Evolutionary conservation across 2,888 invertebrate species (phyloP), one percentile per base, ranked within the genome.

Genomic region (Chymomyza caudatula): DNA sequence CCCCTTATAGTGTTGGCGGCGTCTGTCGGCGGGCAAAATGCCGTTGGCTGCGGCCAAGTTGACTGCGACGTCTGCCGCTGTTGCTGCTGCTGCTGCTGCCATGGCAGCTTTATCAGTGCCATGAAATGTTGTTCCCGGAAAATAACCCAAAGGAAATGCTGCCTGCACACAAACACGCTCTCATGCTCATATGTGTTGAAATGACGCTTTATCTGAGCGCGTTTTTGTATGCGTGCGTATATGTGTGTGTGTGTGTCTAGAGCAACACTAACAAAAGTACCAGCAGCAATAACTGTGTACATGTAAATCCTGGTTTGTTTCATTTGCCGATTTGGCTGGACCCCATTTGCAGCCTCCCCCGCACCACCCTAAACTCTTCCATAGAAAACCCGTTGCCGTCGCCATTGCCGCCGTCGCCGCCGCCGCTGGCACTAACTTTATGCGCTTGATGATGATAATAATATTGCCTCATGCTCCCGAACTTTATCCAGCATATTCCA

Each of bases 51-150:
- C 42, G 15, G 29, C 11, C n/a, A n/a, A n/a, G n/a, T n/a, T n/a
- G n/a, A n/a, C 49, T 13, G 42, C 13, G 52, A 57, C 61, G 29
- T 58, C 52, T 57, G 52, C 56, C 25, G 63, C 49, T 22, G 63
- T 64, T 56, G 69, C 58, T 60, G 70, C 65, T 59, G 73, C 54
- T 65, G 71, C 72, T 73, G 85, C 77, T 87, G 86, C 79, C 80
- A 87, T 87, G 87, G 84, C 81, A 86, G 76, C 86, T 76, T 85
- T 87, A 87, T 87, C 86, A 88, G 71, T 76, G 79, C 83, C 80
- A 82, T 85, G 82, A 82, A 85, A 83, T 81, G 76, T 83, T 83
- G 82, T 86, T 84, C 86, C 83, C 86, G 86, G 83, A 84, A 84
- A 86, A 84, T 85, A 81, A 86, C 86, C 84, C 81, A 85, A 77